These are phyloP conservation scores for Amazona vittata DNA, from an alignment of 2,113 vertebrate species.

Conservation along the genomic window DNA sequence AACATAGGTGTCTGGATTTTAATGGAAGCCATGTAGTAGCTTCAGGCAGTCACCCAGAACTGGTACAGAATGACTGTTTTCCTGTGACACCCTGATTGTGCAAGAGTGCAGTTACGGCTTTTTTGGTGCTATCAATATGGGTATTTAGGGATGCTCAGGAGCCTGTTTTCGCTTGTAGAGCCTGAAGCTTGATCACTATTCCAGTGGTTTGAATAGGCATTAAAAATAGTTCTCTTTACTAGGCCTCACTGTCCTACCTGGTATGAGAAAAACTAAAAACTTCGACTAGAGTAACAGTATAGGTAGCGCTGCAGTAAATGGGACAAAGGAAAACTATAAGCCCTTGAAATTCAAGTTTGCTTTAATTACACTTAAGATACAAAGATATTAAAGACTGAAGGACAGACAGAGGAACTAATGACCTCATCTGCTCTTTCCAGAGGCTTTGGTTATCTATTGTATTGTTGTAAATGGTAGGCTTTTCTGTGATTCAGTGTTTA, in stretches of 20 bases:
- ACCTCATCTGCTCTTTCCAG: not conserved
- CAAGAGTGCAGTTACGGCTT: not conserved
- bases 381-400: not conserved
- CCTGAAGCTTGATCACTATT: not conserved
- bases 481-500: constrained; percentile 20
- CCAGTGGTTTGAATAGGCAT: not conserved
- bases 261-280: not conserved
- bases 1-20: not conserved
- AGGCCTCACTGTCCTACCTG: not conserved
- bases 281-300: not conserved
- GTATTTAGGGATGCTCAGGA: not conserved
- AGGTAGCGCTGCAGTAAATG: not conserved
- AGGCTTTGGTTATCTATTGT: not conserved
- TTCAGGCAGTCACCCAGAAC: not conserved
- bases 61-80: not conserved
- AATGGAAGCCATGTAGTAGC: not conserved
- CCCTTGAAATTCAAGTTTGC: not conserved
- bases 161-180: not conserved
- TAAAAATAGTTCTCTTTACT: not conserved
- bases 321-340: not conserved
- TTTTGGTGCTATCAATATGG: not conserved
- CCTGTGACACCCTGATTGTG: not conserved
- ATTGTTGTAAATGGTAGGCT: not conserved
- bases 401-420: not conserved
- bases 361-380: not conserved